phyloP scores from a whole-genome alignment of 2,888 invertebrate species.

The Oxyteleia sp. region DNA sequence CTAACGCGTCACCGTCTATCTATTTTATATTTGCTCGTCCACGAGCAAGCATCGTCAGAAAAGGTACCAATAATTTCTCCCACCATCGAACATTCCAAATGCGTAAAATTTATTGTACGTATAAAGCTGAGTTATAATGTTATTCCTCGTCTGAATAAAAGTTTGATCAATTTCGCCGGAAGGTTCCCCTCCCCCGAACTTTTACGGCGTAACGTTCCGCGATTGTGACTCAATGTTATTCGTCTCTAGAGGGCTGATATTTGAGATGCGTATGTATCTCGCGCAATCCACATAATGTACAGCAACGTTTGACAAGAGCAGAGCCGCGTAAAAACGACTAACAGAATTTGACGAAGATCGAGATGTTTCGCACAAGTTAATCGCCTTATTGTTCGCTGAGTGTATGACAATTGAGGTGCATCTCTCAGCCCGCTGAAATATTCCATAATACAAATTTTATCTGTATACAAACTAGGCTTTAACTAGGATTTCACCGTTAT shows the following conservation, averaged over 20 bases:
- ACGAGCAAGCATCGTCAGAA: no score
- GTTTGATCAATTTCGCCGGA: slow-evolving; percentile 56
- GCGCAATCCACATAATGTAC: slow-evolving; percentile 38
- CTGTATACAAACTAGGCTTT: no score
- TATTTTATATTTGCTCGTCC: no score
- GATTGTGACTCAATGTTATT: slow-evolving; percentile 57
- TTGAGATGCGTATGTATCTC: slow-evolving; percentile 45
- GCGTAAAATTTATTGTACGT: no score
- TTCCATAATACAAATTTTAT: no score
- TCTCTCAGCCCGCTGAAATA: no score
- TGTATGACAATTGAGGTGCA: neutral
- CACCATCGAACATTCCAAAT: no score
- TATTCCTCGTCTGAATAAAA: slow-evolving; percentile 39
- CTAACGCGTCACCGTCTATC: no score
- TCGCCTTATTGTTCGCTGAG: neutral
- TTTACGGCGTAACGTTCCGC: slow-evolving; percentile 33
- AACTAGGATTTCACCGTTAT: no score
- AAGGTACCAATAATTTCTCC: no score
- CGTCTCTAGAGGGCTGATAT: slow-evolving; percentile 60
- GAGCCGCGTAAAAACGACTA: neutral
- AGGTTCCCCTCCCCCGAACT: slow-evolving; percentile 18
- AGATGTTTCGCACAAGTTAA: slow-evolving; percentile 21
- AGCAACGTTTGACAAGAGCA: slow-evolving; percentile 45
- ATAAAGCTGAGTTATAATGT: no score
- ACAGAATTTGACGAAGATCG: slow-evolving; percentile 13